These are phyloP conservation scores for Zygogramma bicolorata DNA, from an alignment of 2,888 invertebrate genomes.

Conservation along the genomic window DNA sequence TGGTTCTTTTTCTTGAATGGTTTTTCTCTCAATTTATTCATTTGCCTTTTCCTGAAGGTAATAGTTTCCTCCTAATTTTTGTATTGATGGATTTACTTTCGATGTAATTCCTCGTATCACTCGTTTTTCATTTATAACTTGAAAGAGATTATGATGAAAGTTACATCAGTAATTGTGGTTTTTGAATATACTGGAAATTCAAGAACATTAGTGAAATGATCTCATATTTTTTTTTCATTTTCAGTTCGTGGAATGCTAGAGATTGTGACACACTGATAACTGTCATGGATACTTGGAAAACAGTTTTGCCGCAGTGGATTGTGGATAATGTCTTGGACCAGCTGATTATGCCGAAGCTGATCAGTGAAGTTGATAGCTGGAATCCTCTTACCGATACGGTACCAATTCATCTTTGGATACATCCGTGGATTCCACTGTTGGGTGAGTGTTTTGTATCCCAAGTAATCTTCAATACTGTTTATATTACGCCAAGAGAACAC, in stretches of 20 bases:
- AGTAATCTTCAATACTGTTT: neutral
- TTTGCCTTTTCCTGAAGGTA: no score
- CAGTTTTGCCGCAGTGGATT: conserved; percentile 86
- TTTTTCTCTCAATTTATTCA: no score
- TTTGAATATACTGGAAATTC: no score
- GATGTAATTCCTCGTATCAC: no score
- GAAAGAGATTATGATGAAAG: no score
- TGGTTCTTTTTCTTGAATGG: no score
- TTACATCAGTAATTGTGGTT: no score
- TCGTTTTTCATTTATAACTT: no score
- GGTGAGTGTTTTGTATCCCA: conserved; percentile 66
- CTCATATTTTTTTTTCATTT: no score
- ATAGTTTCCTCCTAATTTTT: no score
- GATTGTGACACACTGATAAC: conserved; percentile 82
- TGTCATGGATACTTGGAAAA: conserved; percentile 85
- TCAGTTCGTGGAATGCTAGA: conserved; percentile 86
- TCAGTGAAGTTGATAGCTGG: conserved; percentile 87
- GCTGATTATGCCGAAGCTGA: conserved; percentile 80
- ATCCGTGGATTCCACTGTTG: conserved; percentile 94
- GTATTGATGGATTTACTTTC: no score
- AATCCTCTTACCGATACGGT: conserved; percentile 95
- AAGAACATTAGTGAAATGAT: no score
- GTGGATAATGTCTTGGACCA: conserved; percentile 85
- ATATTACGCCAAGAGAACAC: neutral
- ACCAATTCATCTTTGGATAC: conserved; percentile 96